Conservation (phyloP, 2,888 invertebrate genomes). For the Elmis aenea region DNA sequence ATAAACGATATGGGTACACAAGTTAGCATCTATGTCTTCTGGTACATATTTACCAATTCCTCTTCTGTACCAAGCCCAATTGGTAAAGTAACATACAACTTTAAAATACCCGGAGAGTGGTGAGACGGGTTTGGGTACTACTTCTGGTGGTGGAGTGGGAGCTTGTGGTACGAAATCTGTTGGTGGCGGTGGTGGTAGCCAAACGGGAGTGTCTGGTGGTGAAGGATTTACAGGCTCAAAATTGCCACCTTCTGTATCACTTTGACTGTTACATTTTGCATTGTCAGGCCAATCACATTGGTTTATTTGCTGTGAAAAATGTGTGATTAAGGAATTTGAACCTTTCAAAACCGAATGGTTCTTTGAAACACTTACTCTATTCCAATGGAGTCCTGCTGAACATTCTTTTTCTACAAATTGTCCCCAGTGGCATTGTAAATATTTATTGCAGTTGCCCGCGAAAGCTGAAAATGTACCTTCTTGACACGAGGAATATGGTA, state of each 20-base stretch:
- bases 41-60: slow-evolving; percentile 79
- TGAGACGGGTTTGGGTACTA: slow-evolving; percentile 37
- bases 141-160: slow-evolving; percentile 42
- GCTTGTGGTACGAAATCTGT: slow-evolving; percentile 40
- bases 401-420: slow-evolving; percentile 68
- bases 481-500: slow-evolving; percentile 53
- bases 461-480: slow-evolving; percentile 61
- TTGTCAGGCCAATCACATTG: slow-evolving; percentile 70
- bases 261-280: slow-evolving; percentile 52
- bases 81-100: slow-evolving; percentile 87
- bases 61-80: slow-evolving; percentile 89
- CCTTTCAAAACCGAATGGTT: no score
- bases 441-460: slow-evolving; percentile 67
- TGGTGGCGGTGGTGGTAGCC: slow-evolving; percentile 36
- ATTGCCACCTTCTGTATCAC: slow-evolving; percentile 8
- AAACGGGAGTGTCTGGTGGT: slow-evolving; percentile 22
- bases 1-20: slow-evolving; percentile 90
- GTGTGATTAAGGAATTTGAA: no score
- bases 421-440: slow-evolving; percentile 75
- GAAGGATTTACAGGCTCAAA: slow-evolving; percentile 1
- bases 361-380: no score
- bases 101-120: slow-evolving; percentile 65
- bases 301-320: slow-evolving; percentile 55
- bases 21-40: slow-evolving; percentile 77
- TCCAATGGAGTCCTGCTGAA: slow-evolving; percentile 69